Conservation (phyloP, 2,797 vertebrate genomes). For the Brachymystax lenok region DNA sequence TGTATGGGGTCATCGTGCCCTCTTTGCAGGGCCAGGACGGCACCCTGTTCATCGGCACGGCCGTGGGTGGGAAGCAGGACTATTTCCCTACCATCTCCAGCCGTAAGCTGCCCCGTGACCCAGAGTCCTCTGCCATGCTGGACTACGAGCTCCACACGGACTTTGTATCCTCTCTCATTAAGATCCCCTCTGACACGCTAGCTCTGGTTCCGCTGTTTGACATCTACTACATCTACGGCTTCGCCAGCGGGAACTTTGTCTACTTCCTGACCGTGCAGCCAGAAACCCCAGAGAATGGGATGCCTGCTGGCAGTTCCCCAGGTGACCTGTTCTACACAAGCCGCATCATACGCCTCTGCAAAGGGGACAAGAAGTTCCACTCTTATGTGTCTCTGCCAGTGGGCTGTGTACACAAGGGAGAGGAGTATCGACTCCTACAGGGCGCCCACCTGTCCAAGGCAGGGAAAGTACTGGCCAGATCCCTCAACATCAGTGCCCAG, state of each 20-base stretch:
- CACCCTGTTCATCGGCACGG: conserved; percentile 94
- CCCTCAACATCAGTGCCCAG: conserved; percentile 87
- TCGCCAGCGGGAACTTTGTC: conserved; percentile 91
- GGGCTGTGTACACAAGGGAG: conserved; percentile 86
- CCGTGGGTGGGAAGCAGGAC: conserved; percentile 97
- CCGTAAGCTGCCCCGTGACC: conserved; percentile 93
- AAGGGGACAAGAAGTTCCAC: conserved; percentile 98
- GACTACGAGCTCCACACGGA: conserved; percentile 98
- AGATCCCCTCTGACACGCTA: conserved; percentile 98
- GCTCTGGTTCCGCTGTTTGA: conserved; percentile 94
- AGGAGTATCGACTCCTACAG: conserved; percentile 94
- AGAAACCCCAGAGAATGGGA: conserved; percentile 90
- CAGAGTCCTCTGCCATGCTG: conserved; percentile 95
- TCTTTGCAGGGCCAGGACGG: conserved; percentile 88
- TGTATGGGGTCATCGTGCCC: conserved; percentile 96
- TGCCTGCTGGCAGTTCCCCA: conserved; percentile 84
- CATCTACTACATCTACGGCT: conserved; percentile 97
- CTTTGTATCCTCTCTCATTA: conserved; percentile 97
- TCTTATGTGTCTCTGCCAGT: conserved; percentile 96
- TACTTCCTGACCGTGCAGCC: conserved; percentile 98
- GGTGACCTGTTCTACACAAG: conserved; percentile 95
- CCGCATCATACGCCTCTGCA: conserved; percentile 95
- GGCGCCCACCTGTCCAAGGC: conserved; percentile 92
- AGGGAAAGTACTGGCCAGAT: conserved; percentile 83
- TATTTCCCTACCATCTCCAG: conserved; percentile 98